phyloP scores from a whole-genome alignment of 2,888 invertebrate genomes.

The Metacarcinus magister region DNA sequence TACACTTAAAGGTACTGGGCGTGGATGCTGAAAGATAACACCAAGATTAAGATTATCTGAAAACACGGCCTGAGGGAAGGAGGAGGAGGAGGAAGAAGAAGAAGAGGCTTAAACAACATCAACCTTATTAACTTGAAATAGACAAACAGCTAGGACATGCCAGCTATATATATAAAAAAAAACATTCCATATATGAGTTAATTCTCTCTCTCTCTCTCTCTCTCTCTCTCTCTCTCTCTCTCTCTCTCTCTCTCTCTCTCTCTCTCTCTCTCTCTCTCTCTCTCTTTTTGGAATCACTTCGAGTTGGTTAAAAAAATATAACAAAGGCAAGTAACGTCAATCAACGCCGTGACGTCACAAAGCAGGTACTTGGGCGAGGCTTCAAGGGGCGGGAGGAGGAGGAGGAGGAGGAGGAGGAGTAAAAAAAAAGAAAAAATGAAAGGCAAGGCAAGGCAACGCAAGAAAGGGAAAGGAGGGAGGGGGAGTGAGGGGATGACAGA shows the following conservation, averaged over 20 bases:
- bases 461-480: background rate
- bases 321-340: background rate
- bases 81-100: background rate
- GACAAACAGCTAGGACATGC: background rate
- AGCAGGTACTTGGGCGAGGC: background rate
- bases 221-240: background rate
- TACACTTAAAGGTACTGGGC: background rate
- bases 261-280: too few relatives aligned
- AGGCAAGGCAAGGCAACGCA: background rate
- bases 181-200: background rate
- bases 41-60: background rate
- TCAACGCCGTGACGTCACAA: background rate
- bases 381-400: background rate
- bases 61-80: background rate
- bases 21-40: background rate
- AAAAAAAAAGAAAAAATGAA: background rate
- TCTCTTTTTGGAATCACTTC: too few relatives aligned
- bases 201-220: background rate
- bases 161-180: background rate
- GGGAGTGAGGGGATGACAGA: background rate
- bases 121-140: too few relatives aligned
- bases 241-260: conserved; percentile 12
- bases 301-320: too few relatives aligned
- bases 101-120: too few relatives aligned
- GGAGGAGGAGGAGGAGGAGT: background rate